Evolutionary conservation across 2,797 vertebrate species (phyloP), one percentile per base, ranked within the genome.

Genomic region (Sebastes flavidus): DNA sequence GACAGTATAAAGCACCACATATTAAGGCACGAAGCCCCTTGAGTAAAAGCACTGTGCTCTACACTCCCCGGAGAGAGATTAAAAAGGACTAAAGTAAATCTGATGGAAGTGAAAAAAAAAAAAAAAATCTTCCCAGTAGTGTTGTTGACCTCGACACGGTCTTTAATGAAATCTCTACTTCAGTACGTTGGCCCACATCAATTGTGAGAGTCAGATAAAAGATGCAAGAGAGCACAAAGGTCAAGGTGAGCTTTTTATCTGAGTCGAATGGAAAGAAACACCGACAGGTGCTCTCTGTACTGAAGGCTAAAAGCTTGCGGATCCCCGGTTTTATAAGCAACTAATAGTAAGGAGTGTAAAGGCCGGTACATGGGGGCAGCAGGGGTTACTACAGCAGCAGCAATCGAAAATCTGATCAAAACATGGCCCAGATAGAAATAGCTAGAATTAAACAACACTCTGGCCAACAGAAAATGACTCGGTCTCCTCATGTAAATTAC

Each of bases 31-130:
- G 52, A 68, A 78, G 58, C 59, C 38, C 77, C 77, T 87, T 65
- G 34, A 83, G 73, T 71, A 65, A 72, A 67, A 62, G 69, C 68
- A 55, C 59, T 20, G 14, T 13, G 38, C 60, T 74, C 67, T 12
- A 22, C 54, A 27, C 25, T 74, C 73, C 67, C 46, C 0, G 32
- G 55, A 85, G 65, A 77, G 65, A 84, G 78, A 83, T 85, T 81
- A 76, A 74, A 81, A 83, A 73, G 55, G 75, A 81, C 66, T 74
- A 13, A 72, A 79, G 84, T 80, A 65, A 82, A 87, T 85, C 77
- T 67, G 65, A 78, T 75, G 49, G 49, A 72, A 68, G n/a, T 14
- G 12, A 6, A 84, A 76, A 69, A 52, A 54, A 9, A 9, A 74
- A 36, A 72, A 42, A 58, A 65, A 70, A 65, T 10, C 11, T 32